Percentiles rank a stretch among this genome's conserved stretches.
Evolutionary conservation across 2,888 invertebrate species (phyloP).

Genomic region (Euplagia quadripunctaria): DNA sequence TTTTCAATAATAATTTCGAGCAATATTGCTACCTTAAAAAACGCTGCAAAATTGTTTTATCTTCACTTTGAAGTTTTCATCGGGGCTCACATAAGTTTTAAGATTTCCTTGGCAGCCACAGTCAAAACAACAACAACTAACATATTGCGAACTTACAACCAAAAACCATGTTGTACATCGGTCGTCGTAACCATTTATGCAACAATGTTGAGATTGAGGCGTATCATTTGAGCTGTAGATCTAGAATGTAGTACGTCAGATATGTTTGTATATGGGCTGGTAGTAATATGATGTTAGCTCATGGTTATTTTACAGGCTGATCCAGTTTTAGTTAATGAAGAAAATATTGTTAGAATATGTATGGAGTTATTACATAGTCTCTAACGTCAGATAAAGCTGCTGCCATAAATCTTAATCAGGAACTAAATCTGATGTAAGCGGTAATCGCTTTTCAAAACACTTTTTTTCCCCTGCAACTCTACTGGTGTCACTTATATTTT

Average conservation of each 20-base stretch:
- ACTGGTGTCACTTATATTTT: too few species aligned
- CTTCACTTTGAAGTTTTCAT: neutral
- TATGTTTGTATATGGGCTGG: neutral
- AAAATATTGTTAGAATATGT: too few species aligned
- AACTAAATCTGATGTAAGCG: too few species aligned
- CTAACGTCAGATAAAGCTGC: too few species aligned
- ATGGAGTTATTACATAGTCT: too few species aligned
- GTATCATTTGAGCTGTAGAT: neutral
- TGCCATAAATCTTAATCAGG: too few species aligned
- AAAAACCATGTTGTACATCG: neutral
- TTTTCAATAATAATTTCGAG: neutral
- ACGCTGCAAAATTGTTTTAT: neutral
- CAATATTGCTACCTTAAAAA: neutral
- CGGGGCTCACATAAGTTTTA: neutral
- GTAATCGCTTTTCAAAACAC: too few species aligned
- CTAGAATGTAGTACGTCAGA: neutral
- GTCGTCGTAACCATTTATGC: neutral
- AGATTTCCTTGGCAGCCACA: neutral
- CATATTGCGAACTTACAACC: too few species aligned
- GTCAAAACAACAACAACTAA: too few species aligned
- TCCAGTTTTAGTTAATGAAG: too few species aligned
- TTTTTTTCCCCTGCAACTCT: too few species aligned
- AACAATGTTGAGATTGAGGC: neutral
- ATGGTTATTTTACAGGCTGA: neutral
- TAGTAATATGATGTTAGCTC: neutral